Evolutionary conservation across 92 coral and sea anemone genomes (phyloP), one percentile per base, ranked within the genome.

Genomic region (Zoanthus sociatus): DNA sequence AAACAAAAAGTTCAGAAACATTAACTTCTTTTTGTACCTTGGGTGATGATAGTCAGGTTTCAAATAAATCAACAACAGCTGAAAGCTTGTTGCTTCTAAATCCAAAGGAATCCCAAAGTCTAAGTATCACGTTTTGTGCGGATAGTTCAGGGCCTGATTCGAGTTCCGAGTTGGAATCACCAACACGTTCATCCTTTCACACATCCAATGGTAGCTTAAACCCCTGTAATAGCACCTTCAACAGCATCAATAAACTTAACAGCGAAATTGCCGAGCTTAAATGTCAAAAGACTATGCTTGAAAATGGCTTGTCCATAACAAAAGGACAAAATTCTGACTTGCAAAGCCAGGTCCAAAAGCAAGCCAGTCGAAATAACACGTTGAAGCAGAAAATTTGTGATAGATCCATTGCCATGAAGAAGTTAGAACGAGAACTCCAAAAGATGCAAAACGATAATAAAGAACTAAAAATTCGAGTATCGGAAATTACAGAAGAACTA

Each of bases 301-400:
- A 91, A 76, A 93, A 94, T 66, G 94, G 93, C 81, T 74, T 94
- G 30, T 87, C 98, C 20, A 94, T 94, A 55, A 55, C 91, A 30
- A 94, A 90, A 78, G 92, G 87, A 42, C 94, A 94, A 53, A 94
- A 94, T 67, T 88, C 95, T 7, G 98, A 94, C 53, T 81, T 90
- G 37, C 98, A 94, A 88, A 83, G 78, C 20, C 98, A 94, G 86
- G 84, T 93, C 75, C 95, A 94, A 79, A 94, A 91, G n/a, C 89
- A 88, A 26, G 83, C 92, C 20, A 92, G 95, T 63, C 92, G 95
- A 82, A 94, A 94, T 68, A 92, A 94, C 73, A 83, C 88, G 63
- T 87, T 94, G 16, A 94, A 94, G 76, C 95, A 94, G 73, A 94
- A 93, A 84, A 78, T 93, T 16, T 94, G 98, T 45, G 98, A 94